A percentile compares a stretch with the other conserved stretches of the same genome.
Conservation (phyloP, 1,140 invertebrate species). For the Branchinecta lindahli region DNA sequence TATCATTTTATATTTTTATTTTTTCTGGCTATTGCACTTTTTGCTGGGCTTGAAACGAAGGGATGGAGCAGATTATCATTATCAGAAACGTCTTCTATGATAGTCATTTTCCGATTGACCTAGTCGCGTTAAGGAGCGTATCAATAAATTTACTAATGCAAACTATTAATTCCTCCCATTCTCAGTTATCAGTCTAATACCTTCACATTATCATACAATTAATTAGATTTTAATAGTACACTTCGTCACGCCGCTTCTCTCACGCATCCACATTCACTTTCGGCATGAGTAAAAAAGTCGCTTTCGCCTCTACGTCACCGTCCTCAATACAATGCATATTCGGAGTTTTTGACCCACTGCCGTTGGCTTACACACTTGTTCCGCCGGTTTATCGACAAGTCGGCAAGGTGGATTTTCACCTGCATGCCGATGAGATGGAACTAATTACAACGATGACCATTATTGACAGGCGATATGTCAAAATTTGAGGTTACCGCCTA, state of each 20-base stretch:
- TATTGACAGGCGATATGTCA: conserved; percentile 1
- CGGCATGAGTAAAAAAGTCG: background rate
- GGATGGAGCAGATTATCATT: too few relatives aligned
- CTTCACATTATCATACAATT: too few relatives aligned
- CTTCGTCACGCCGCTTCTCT: background rate
- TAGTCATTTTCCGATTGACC: too few relatives aligned
- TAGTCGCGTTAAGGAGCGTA: too few relatives aligned
- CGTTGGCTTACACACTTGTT: background rate
- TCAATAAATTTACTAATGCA: too few relatives aligned
- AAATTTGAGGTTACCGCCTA: background rate
- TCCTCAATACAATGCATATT: background rate
- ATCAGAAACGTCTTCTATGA: too few relatives aligned
- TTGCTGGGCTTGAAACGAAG: too few relatives aligned
- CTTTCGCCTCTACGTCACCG: background rate
- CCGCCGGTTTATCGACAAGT: conserved; percentile 1
- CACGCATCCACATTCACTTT: background rate
- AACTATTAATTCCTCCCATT: too few relatives aligned
- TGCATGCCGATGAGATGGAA: background rate
- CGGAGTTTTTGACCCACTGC: conserved; percentile 1
- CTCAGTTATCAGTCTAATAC: too few relatives aligned
- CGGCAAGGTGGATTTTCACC: background rate
- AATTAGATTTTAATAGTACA: background rate
- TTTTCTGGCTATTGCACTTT: too few relatives aligned
- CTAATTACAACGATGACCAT: background rate
- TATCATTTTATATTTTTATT: too few relatives aligned